Evolutionary conservation across 1,140 invertebrate species (phyloP), one percentile per base, ranked within the genome.

Genomic region (Temnothorax longispinosus): DNA sequence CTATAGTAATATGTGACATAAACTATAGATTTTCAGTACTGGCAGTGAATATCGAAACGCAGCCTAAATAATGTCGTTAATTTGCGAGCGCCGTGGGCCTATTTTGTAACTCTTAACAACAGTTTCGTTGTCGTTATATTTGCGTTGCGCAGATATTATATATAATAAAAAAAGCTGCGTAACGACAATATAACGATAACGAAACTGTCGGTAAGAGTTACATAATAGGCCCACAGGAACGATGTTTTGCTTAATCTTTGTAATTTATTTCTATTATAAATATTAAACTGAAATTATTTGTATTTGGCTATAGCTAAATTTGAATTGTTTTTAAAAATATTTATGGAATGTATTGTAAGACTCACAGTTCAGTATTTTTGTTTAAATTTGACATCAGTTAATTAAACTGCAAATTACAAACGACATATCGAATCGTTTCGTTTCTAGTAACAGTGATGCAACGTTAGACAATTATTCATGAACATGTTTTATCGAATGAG

Each of bases 401-500:
- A 75, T 64, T 56, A 62, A 75, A 65, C 32, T 58, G 50, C 62
- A 80, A 54, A 35, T 47, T 64, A 54, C 35, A 87, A 90, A 71
- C 62, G 80, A 90, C 72, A 89, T 90, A 90, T 90, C 82, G 54
- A 87, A 92, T 91, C 76, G 41, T 82, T 64, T 84, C 87, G 65
- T 75, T 88, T 91, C 78, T 65, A 44, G 44, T 84, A 89, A 93
- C 81, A 78, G 92, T 84, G 89, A 91, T 94, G 88, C 89, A 93
- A 89, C 92, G 91, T 92, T 94, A 92, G 92, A 92, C 92, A 94
- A 93, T 95, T 94, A 94, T 94, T 95, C 93, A 94, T 92, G 91
- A 95, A 94, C 93, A 94, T 95, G 94, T 95, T 95, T 95, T 95
- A 95, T 94, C 93, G 91, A 94, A 94, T 92, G 94, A 95, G 94